Base-by-base conservation (phyloP, 2,888 invertebrate genomes). In the Conops quadrifasciatus region DNA sequence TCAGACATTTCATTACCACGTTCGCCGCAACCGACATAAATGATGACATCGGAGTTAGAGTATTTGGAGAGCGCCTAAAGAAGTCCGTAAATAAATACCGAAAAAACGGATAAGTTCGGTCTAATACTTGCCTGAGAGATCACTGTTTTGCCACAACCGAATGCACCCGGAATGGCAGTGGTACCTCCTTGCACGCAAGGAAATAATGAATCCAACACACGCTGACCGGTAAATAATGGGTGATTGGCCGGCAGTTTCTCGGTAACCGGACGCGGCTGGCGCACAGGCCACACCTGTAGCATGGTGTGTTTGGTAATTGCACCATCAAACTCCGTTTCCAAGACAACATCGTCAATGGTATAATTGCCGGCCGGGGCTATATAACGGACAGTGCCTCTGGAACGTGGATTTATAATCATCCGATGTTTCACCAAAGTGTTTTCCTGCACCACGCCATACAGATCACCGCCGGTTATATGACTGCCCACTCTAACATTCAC, bases 1-100 rank as follows among this genome's bases (percentile, higher is more conserved):
- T 98, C 98, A 77, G 98, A 96, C 98, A 99, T 99, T 90, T 99
- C 98, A 88, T 99, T 99, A 87, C 94, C 98, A 88, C 98, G 92
- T 89, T 99, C 98, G 71, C 98, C 98, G 87, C 98, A 99, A 64
- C 98, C 98, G 72, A 99, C 98, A 88, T 99, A 99, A 81, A 99
- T 88, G 87, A 99, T 99, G 82, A 98, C 96, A 87, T 99, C 98
- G 67, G 97, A 97, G 89, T 99, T 99, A 83, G 97, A 97, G 87
- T 96, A 99, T 87, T 99, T 99, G 80, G 98, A 98, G 72, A 99
- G 88, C 1, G 98, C 95, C 88, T 78, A 47, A 19, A 56, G 16
- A 4, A 28, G 28, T 36, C 19, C 45, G 13, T 11, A 45, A 45
- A 28, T 19, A 24, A n/a, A 49, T 21, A 3, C 36, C 36, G 30